Evolutionary conservation across 2,797 vertebrate species (phyloP).

Genomic region (Menidia menidia): DNA sequence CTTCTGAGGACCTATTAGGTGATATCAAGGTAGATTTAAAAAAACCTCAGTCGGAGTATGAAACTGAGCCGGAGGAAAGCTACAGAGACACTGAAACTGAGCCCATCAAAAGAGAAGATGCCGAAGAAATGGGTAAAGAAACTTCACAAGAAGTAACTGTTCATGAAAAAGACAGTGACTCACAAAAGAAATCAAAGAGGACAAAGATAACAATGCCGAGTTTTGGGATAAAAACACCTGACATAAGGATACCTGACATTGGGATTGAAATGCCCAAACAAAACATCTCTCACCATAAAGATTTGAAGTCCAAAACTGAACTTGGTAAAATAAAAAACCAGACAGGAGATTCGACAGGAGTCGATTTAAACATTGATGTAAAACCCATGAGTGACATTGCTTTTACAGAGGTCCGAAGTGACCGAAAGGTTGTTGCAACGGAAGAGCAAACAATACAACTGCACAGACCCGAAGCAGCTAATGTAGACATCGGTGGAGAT

Average conservation of each 20-base stretch:
- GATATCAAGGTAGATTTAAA: slow-evolving; percentile 55
- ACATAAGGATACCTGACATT: slow-evolving; percentile 69
- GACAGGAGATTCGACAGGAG: slow-evolving; percentile 35
- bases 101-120: slow-evolving; percentile 64
- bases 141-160: background rate
- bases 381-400: accelerated
- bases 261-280: slow-evolving; percentile 64
- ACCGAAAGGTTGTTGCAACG: slow-evolving; percentile 29
- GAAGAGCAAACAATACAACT: slow-evolving; percentile 10
- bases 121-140: slow-evolving; percentile 42
- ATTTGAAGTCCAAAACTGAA: slow-evolving; percentile 31
- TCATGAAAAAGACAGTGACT: slow-evolving; percentile 11
- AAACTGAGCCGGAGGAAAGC: slow-evolving; percentile 36
- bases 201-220: slow-evolving; percentile 55
- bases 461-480: slow-evolving; percentile 8
- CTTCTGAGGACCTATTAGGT: slow-evolving; percentile 50
- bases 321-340: slow-evolving; percentile 5
- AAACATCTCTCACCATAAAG: slow-evolving; percentile 46
- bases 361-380: slow-evolving; percentile 34
- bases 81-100: slow-evolving; percentile 46
- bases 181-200: slow-evolving; percentile 66
- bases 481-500: slow-evolving; percentile 29
- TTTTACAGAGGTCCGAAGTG: background rate
- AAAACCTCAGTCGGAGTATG: slow-evolving; percentile 46
- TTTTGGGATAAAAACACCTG: slow-evolving; percentile 67